Percentiles rank a stretch among this genome's conserved stretches.
These are phyloP conservation scores for Palythoa heliodiscus DNA, from an alignment of 92 coral and sea anemone genomes.

Conservation along the genomic window DNA sequence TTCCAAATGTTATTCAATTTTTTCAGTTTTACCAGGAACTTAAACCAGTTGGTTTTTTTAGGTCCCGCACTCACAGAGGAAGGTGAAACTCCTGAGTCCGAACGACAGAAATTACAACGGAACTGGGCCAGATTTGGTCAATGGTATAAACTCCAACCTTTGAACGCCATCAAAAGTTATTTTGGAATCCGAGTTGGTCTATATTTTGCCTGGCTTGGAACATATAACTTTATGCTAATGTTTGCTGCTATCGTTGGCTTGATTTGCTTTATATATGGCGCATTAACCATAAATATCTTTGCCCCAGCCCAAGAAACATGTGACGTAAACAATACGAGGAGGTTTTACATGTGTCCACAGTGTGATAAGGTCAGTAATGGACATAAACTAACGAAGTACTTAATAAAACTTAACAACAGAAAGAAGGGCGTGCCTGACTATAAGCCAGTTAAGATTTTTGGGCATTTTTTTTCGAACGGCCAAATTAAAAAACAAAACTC, in stretches of 20 bases:
- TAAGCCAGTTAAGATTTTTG: too few relatives aligned
- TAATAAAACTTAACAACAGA: too few relatives aligned
- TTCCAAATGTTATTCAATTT: too few relatives aligned
- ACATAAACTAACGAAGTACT: too few relatives aligned
- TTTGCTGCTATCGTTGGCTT: constrained; percentile 63
- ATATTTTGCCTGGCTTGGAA: constrained; percentile 71
- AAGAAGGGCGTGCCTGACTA: too few relatives aligned
- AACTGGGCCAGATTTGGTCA: constrained; percentile 94
- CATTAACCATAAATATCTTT: constrained; percentile 21
- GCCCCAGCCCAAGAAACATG: constrained; percentile 57
- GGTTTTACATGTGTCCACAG: constrained; percentile 67
- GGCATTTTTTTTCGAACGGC: too few relatives aligned
- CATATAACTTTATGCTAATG: constrained; percentile 59
- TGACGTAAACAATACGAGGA: constrained; percentile 49
- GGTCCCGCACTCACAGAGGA: constrained; percentile 62
- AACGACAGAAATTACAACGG: constrained; percentile 72
- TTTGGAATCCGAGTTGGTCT: constrained; percentile 75
- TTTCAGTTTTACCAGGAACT: not conserved
- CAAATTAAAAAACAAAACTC: too few relatives aligned
- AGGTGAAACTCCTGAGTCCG: constrained; percentile 58
- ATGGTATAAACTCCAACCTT: constrained; percentile 77
- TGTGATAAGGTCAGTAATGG: constrained; percentile 50
- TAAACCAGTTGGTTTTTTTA: not conserved
- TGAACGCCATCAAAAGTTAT: constrained; percentile 78
- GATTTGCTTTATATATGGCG: constrained; percentile 52